Percentiles rank a stretch among this genome's conserved stretches.
Evolutionary conservation across 1,140 invertebrate genomes (phyloP).

Genomic region (Acromyrmex echinatior): DNA sequence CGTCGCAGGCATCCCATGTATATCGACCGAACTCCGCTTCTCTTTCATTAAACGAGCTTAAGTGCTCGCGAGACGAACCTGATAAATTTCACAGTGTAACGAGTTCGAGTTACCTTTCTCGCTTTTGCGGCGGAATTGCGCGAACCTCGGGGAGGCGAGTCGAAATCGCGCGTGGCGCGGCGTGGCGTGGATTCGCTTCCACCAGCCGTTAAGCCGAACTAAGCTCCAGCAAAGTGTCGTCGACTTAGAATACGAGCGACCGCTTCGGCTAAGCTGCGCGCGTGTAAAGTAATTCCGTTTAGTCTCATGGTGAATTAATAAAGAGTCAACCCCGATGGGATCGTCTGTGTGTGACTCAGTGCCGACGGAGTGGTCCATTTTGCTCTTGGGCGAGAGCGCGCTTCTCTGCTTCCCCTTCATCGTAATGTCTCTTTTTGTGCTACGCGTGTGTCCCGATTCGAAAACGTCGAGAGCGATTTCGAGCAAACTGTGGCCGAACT

Average conservation of each 20-base stretch:
- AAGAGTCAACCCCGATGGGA: conserved; percentile 65
- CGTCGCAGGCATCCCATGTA: not conserved
- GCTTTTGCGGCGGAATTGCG: conserved; percentile 32
- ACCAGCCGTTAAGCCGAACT: conserved; percentile 63
- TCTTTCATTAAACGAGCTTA: conserved; percentile 16
- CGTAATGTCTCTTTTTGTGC: conserved; percentile 7
- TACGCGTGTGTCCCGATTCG: conserved; percentile 28
- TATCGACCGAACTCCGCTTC: not conserved
- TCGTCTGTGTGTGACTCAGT: conserved; percentile 58
- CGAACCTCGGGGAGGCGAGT: not conserved
- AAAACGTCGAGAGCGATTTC: conserved; percentile 33
- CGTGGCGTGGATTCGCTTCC: conserved; percentile 33
- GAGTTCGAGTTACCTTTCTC: conserved; percentile 40
- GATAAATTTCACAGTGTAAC: conserved; percentile 36
- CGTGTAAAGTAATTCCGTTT: conserved; percentile 74
- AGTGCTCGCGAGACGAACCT: conserved; percentile 19
- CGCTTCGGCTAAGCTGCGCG: conserved; percentile 50
- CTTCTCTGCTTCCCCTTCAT: not conserved
- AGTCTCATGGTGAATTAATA: conserved; percentile 77
- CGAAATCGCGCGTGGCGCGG: conserved; percentile 51
- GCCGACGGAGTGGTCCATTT: conserved; percentile 6
- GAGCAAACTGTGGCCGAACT: conserved; percentile 44
- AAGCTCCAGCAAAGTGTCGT: conserved; percentile 53
- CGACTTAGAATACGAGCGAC: conserved; percentile 50
- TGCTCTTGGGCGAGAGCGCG: conserved; percentile 14